These are phyloP conservation scores for Acanthurus tractus DNA, from an alignment of 2,797 vertebrate genomes.

Conservation along the genomic window DNA sequence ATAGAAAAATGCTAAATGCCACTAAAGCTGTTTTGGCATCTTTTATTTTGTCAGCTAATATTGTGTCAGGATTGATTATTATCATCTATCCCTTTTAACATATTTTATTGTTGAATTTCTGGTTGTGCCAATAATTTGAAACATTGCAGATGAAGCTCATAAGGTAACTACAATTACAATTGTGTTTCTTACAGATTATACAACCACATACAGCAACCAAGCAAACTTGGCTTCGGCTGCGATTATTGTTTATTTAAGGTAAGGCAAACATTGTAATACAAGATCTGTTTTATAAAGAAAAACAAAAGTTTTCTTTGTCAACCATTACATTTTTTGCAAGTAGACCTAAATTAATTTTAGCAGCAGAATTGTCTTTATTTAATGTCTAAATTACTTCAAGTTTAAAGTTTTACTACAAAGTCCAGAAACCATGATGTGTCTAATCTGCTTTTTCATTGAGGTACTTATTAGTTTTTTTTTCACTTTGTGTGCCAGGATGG, in stretches of 20 bases:
- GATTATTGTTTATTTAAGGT: slow-evolving; percentile 92
- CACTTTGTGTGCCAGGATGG: slow-evolving; percentile 81
- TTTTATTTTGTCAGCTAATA: too few species aligned
- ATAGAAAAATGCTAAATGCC: too few species aligned
- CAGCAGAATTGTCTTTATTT: not conserved
- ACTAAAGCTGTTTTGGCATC: too few species aligned
- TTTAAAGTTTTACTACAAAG: not conserved
- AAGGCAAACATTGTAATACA: slow-evolving; percentile 31
- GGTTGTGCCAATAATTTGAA: not conserved
- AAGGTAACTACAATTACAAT: not conserved
- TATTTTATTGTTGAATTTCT: too few species aligned
- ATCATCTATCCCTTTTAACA: too few species aligned
- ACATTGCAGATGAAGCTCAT: not conserved
- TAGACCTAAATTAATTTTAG: not conserved
- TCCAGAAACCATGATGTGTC: not conserved
- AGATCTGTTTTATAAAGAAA: not conserved
- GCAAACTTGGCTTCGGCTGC: slow-evolving; percentile 88
- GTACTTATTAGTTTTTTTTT: not conserved
- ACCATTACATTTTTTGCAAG: not conserved
- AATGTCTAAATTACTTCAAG: not conserved
- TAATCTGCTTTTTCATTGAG: not conserved
- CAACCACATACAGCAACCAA: slow-evolving; percentile 91
- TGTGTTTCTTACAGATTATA: slow-evolving; percentile 83
- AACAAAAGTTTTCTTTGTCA: not conserved
- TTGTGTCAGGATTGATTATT: too few species aligned